phyloP scores from a whole-genome alignment of 1,140 invertebrate genomes.

The Colletes latitarsis region DNA sequence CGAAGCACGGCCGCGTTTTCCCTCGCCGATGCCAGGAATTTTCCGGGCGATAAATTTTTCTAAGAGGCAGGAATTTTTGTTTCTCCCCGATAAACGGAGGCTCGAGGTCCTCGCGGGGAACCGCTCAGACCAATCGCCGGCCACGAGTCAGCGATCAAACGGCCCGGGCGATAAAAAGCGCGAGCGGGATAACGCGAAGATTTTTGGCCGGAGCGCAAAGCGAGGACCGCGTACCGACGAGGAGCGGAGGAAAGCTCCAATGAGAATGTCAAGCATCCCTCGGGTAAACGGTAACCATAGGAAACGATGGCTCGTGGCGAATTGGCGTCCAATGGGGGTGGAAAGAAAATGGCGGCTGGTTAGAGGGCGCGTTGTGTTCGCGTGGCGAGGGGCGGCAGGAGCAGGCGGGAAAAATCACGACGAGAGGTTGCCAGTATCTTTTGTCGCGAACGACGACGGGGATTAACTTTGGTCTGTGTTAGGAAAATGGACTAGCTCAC shows the following conservation, averaged over 20 bases:
- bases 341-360: constrained; percentile 71
- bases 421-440: constrained; percentile 55
- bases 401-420: constrained; percentile 62
- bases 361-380: constrained; percentile 57
- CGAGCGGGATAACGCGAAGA: neutral
- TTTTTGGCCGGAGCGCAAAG: constrained; percentile 16
- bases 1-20: no score
- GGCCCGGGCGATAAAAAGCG: neutral
- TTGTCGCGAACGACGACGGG: constrained; percentile 53
- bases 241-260: constrained; percentile 61
- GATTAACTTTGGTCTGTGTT: constrained; percentile 51
- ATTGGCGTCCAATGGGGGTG: constrained; percentile 63
- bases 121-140: neutral
- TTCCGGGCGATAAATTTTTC: no score
- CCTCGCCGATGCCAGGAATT: no score
- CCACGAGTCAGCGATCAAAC: neutral
- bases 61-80: no score
- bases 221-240: constrained; percentile 44
- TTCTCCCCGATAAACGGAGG: neutral
- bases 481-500: no score
- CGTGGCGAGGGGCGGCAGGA: constrained; percentile 38
- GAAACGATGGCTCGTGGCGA: constrained; percentile 65
- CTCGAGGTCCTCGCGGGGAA: neutral
- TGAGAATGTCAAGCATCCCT: constrained; percentile 66
- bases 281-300: constrained; percentile 68